Evolutionary conservation across 23 tunicate species (phyloP).

Genomic region (Botrylloides violaceus): DNA sequence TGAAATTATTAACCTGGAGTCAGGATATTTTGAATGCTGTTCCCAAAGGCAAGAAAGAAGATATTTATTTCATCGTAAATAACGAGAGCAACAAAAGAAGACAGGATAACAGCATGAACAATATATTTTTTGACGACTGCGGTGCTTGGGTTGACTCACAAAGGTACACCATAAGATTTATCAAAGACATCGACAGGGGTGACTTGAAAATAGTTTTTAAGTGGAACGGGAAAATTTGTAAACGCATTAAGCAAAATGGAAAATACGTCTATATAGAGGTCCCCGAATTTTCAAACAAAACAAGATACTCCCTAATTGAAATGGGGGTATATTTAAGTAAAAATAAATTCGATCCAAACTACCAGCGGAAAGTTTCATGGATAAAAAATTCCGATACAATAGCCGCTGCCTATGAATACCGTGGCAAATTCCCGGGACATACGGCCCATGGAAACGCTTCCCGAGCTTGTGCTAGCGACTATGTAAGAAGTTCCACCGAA

Average conservation of each 20-base stretch:
- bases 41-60: neutral
- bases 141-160: neutral
- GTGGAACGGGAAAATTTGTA: neutral
- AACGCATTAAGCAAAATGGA: neutral
- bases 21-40: neutral
- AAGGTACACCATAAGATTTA: neutral
- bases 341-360: neutral
- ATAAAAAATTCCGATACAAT: neutral
- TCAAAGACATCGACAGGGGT: neutral
- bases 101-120: neutral
- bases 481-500: neutral
- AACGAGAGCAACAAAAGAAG: neutral
- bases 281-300: neutral
- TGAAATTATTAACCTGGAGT: neutral
- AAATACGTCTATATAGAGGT: neutral
- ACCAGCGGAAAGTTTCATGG: neutral
- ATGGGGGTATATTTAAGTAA: neutral
- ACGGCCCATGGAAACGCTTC: neutral
- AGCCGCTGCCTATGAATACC: neutral
- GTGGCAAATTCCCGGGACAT: neutral
- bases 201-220: neutral
- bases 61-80: neutral
- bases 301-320: neutral
- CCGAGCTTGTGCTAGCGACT: neutral
- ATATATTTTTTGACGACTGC: neutral